phyloP scores from a whole-genome alignment of 2,113 vertebrate genomes.

The Alosa alosa region DNA sequence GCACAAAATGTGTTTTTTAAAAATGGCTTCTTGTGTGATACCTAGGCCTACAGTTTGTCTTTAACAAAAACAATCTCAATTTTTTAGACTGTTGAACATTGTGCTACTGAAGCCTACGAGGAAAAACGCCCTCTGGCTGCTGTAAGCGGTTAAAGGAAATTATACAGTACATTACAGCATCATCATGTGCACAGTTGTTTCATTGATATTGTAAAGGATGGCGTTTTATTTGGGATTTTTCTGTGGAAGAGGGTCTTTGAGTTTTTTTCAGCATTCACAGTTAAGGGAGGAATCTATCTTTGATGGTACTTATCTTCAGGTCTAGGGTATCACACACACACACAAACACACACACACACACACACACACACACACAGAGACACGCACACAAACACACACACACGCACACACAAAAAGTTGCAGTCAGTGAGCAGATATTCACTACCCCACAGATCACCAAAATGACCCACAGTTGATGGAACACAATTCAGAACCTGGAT shows the following conservation, averaged over 20 bases:
- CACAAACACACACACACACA: neutral
- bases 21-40: neutral
- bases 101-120: neutral
- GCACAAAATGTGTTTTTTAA: neutral
- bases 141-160: neutral
- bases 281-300: no score
- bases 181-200: no score
- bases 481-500: neutral
- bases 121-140: constrained; percentile 1
- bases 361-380: neutral
- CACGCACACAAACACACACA: neutral
- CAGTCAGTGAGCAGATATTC: neutral
- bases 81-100: neutral
- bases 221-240: no score
- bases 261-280: neutral
- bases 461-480: neutral
- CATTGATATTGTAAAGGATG: no score
- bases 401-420: neutral
- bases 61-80: neutral
- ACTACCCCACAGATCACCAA: neutral
- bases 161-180: no score
- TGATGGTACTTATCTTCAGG: no score
- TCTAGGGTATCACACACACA: neutral
- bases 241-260: neutral
- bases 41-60: neutral